phyloP scores from a whole-genome alignment of 2,797 vertebrate genomes.

The Chelmon rostratus region DNA sequence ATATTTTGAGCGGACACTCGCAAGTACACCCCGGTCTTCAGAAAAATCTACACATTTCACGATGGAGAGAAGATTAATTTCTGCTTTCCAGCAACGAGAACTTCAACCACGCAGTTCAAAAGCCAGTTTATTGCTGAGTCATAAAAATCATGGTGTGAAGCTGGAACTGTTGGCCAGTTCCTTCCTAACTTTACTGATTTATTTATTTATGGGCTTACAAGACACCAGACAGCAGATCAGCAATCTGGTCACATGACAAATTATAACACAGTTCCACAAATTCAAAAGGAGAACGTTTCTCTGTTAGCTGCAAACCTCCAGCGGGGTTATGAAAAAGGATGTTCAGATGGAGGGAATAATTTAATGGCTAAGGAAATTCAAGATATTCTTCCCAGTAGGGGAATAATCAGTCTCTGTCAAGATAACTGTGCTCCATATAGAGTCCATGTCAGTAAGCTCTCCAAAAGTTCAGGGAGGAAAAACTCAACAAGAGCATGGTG shows the following conservation, averaged over 20 bases:
- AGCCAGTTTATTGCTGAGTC: neutral
- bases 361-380: too few relatives aligned
- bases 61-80: neutral
- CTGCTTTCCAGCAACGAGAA: neutral
- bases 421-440: neutral
- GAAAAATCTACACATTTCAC: neutral
- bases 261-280: too few relatives aligned
- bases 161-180: neutral
- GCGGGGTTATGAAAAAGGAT: too few relatives aligned
- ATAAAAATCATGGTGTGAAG: too few relatives aligned
- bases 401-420: neutral
- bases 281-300: too few relatives aligned
- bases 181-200: neutral
- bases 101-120: neutral
- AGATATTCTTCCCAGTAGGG: too few relatives aligned
- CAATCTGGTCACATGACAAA: too few relatives aligned
- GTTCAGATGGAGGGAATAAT: too few relatives aligned
- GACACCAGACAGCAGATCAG: neutral
- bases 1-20: neutral
- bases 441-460: neutral
- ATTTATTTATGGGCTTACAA: neutral
- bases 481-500: neutral
- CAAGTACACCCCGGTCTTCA: neutral
- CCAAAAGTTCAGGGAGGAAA: neutral
- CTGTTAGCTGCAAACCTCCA: too few relatives aligned